These are phyloP conservation scores for Bembecia ichneumoniformis DNA, from an alignment of 2,888 invertebrate genomes.

Conservation along the genomic window DNA sequence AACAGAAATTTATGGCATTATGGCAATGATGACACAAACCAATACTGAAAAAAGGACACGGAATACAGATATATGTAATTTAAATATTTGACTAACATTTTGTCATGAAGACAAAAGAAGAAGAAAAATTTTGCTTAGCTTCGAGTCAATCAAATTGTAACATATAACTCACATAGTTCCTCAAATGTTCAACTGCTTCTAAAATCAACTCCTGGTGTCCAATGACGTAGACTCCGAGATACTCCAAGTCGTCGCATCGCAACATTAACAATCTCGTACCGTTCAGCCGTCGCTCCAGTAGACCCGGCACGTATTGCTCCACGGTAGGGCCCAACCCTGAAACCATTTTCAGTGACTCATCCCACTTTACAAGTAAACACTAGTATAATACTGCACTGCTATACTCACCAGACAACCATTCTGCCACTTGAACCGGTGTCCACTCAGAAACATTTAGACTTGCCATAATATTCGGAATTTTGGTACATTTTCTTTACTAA, in stretches of 20 bases:
- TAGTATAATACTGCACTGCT: slow-evolving; percentile 7
- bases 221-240: slow-evolving; percentile 86
- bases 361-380: slow-evolving; percentile 6
- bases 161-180: slow-evolving; percentile 83
- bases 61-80: too few relatives aligned
- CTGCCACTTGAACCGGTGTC: slow-evolving; percentile 91
- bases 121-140: neutral
- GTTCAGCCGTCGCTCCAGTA: slow-evolving; percentile 85
- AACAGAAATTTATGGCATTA: too few relatives aligned
- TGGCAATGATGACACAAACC: too few relatives aligned
- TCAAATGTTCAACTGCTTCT: slow-evolving; percentile 91
- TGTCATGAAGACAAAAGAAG: too few relatives aligned
- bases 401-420: slow-evolving; percentile 87
- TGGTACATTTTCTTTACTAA: neutral
- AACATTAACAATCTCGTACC: slow-evolving; percentile 88
- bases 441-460: slow-evolving; percentile 82
- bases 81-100: too few relatives aligned
- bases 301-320: slow-evolving; percentile 83
- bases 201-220: slow-evolving; percentile 95
- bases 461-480: slow-evolving; percentile 26
- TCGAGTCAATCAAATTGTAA: neutral
- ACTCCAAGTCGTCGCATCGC: slow-evolving; percentile 89
- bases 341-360: slow-evolving; percentile 26
- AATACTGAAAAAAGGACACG: too few relatives aligned
- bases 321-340: slow-evolving; percentile 85